Conservation (phyloP, 2,888 invertebrate species). For the Apamea sordens region DNA sequence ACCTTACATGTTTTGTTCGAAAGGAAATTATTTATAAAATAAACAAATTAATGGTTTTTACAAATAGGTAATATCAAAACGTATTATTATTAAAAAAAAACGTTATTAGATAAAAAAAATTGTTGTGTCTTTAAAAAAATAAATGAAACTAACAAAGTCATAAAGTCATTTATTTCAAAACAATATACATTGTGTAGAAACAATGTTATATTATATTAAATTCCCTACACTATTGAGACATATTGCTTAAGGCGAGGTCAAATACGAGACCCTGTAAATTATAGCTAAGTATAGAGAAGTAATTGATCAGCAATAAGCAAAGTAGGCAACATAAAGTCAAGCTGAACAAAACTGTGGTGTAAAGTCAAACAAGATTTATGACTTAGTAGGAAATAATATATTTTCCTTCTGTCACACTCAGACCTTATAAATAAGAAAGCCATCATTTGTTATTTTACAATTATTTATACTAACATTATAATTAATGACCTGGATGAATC, state of each 20-base stretch:
- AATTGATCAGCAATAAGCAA: slow-evolving; percentile 46
- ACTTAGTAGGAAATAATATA: slow-evolving; percentile 46
- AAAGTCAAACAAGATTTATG: slow-evolving; percentile 54
- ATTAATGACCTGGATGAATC: too few relatives aligned
- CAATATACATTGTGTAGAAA: too few relatives aligned
- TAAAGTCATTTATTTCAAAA: too few relatives aligned
- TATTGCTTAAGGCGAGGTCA: slow-evolving; percentile 36
- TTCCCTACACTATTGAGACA: slow-evolving; percentile 4
- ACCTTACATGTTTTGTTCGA: slow-evolving; percentile 1
- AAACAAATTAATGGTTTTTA: neutral
- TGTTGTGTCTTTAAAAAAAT: neutral
- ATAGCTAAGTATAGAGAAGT: slow-evolving; percentile 11
- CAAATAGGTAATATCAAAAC: neutral
- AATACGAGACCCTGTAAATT: slow-evolving; percentile 41
- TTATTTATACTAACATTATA: slow-evolving; percentile 3
- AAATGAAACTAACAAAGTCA: neutral
- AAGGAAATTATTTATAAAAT: neutral
- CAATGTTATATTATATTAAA: neutral
- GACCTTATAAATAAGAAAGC: slow-evolving; percentile 29
- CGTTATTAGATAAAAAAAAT: neutral
- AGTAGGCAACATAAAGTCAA: slow-evolving; percentile 35
- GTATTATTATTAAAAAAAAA: neutral
- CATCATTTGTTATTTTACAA: slow-evolving; percentile 6
- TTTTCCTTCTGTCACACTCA: slow-evolving; percentile 22
- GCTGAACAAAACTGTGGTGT: slow-evolving; percentile 38